phyloP scores from a whole-genome alignment of 2,797 vertebrate species.

The Dromococcyx pavoninus region DNA sequence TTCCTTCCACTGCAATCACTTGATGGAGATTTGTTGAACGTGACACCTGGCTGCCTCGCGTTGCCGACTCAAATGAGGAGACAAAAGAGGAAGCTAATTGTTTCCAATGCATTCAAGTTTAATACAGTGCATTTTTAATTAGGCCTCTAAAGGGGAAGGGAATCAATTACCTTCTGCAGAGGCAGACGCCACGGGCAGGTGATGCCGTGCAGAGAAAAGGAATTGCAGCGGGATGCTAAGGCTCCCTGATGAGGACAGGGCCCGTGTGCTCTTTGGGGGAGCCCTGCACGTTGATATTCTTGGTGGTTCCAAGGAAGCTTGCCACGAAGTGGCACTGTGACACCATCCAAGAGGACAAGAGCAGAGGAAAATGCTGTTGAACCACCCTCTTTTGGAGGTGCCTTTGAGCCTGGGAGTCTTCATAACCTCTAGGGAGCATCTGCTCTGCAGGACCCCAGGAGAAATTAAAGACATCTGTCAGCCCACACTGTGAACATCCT shows the following conservation, averaged over 20 bases:
- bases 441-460: not conserved
- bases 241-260: not conserved
- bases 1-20: constrained; percentile 66
- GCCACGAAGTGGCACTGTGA: constrained; percentile 17
- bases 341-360: not conserved
- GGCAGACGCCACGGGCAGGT: constrained; percentile 39
- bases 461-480: not conserved
- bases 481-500: too few relatives aligned
- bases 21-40: constrained; percentile 73
- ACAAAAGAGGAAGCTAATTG: constrained; percentile 78
- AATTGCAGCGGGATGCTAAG: not conserved
- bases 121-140: constrained; percentile 74
- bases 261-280: not conserved
- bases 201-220: not conserved
- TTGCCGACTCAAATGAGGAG: constrained; percentile 60
- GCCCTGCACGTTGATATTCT: rapidly evolving
- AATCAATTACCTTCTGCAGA: constrained; percentile 65
- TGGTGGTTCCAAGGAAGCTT: not conserved
- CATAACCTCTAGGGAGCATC: not conserved
- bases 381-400: not conserved
- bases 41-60: constrained; percentile 72
- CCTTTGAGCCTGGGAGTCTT: not conserved
- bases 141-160: constrained; percentile 59
- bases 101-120: constrained; percentile 71
- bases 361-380: not conserved